Percentiles rank a stretch among this genome's conserved stretches.
Conservation (phyloP, 2,797 vertebrate species). For the Luscinia luscinia region DNA sequence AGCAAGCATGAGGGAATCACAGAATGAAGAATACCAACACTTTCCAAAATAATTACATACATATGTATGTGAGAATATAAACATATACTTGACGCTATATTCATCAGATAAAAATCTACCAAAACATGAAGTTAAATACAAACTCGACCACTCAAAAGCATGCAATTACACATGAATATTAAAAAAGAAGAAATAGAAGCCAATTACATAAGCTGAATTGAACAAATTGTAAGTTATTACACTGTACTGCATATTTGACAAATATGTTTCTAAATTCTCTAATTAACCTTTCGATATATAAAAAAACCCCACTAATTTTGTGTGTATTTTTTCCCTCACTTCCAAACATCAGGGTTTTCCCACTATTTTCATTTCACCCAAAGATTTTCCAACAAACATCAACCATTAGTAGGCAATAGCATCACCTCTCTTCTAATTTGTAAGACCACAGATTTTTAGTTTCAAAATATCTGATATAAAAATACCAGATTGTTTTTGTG, state of each 20-base stretch:
- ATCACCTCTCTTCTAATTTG: neutral
- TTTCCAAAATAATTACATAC: neutral
- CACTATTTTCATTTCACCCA: neutral
- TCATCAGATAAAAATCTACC: neutral
- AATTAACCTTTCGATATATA: neutral
- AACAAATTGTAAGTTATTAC: neutral
- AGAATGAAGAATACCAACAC: neutral
- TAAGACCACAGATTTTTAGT: neutral
- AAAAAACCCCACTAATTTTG: rapidly evolving
- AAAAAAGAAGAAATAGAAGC: too few relatives aligned
- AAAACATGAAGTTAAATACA: neutral
- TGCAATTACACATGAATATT: neutral
- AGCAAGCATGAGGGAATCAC: neutral
- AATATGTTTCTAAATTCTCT: neutral
- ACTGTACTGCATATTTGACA: neutral
- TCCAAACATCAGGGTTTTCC: neutral
- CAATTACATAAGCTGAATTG: neutral
- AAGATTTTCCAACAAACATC: neutral
- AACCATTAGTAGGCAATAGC: neutral
- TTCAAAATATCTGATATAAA: neutral
- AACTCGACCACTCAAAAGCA: neutral
- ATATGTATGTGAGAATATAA: neutral
- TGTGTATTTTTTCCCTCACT: neutral
- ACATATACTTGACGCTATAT: neutral
- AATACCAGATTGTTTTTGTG: neutral